These are phyloP conservation scores for Bombus balteatus DNA, from an alignment of 1,140 invertebrate genomes.

Conservation along the genomic window DNA sequence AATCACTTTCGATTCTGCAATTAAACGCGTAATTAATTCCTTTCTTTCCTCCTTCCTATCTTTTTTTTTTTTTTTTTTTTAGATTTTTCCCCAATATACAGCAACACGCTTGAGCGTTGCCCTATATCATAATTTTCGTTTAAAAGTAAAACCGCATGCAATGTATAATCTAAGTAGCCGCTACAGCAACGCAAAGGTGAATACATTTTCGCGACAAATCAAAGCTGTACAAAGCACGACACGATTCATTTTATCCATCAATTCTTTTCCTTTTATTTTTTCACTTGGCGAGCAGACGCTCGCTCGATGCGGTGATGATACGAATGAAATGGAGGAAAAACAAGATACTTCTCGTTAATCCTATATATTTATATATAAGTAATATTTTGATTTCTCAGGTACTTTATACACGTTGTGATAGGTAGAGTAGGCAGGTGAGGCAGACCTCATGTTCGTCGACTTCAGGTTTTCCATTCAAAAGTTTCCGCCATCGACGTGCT, in stretches of 20 bases:
- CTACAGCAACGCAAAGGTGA: conserved; percentile 45
- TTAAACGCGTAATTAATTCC: conserved; percentile 23
- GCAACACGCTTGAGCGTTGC: conserved; percentile 1
- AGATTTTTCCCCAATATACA: conserved; percentile 25
- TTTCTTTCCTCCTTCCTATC: background rate
- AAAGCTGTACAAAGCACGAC: conserved; percentile 57
- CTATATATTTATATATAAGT: conserved; percentile 48
- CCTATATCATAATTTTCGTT: conserved; percentile 58
- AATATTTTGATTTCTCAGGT: conserved; percentile 79
- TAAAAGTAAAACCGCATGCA: conserved; percentile 69
- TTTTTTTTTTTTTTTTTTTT: conserved; percentile 36
- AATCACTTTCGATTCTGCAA: conserved; percentile 45
- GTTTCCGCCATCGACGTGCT: background rate
- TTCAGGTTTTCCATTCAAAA: background rate
- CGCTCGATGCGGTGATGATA: conserved; percentile 2
- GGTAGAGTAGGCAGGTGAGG: conserved; percentile 72
- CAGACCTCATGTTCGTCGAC: conserved; percentile 40
- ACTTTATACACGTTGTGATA: conserved; percentile 82
- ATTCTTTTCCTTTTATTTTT: background rate
- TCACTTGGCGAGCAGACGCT: background rate
- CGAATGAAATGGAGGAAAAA: conserved; percentile 4
- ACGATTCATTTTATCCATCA: conserved; percentile 21
- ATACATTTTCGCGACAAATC: conserved; percentile 64
- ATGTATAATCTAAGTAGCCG: conserved; percentile 60
- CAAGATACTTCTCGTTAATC: conserved; percentile 26